These are phyloP conservation scores for Amblyjoppa proteus DNA, from an alignment of 2,888 invertebrate genomes.

Conservation along the genomic window DNA sequence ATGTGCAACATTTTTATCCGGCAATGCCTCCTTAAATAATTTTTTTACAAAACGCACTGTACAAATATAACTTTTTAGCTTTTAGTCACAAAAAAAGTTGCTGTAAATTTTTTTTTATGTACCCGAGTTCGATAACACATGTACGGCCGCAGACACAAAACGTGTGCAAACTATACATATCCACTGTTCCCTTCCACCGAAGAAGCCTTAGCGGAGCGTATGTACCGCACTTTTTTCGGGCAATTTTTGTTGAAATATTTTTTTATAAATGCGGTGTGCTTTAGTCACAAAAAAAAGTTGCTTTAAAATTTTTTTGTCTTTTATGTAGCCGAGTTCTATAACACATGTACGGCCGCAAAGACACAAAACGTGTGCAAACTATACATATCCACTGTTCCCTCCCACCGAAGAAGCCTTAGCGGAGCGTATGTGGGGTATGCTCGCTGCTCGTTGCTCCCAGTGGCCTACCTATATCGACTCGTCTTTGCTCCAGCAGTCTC, in stretches of 20 bases:
- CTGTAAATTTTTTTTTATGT: not conserved
- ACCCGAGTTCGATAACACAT: not conserved
- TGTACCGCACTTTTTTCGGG: constrained; percentile 47
- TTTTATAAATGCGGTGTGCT: no score
- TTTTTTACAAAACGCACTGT: no score
- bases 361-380: constrained; percentile 1
- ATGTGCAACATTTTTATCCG: constrained; percentile 57
- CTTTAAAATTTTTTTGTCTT: no score
- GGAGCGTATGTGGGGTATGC: constrained; percentile 75
- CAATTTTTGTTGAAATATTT: no score
- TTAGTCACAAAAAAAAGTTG: no score
- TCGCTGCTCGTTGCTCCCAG: constrained; percentile 69
- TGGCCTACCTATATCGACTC: constrained; percentile 43
- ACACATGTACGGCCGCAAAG: not conserved
- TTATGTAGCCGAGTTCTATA: not conserved
- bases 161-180: constrained; percentile 7
- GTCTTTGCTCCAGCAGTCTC: constrained; percentile 54
- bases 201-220: constrained; percentile 77
- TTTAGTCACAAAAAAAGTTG: no score
- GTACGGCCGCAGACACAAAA: not conserved
- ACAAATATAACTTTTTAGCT: no score
- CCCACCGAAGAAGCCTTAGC: constrained; percentile 78
- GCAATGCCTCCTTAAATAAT: no score
- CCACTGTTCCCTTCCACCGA: constrained; percentile 71
- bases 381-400: constrained; percentile 45